Conservation (phyloP, 2,113 vertebrate species). For the Catagonus wagneri region DNA sequence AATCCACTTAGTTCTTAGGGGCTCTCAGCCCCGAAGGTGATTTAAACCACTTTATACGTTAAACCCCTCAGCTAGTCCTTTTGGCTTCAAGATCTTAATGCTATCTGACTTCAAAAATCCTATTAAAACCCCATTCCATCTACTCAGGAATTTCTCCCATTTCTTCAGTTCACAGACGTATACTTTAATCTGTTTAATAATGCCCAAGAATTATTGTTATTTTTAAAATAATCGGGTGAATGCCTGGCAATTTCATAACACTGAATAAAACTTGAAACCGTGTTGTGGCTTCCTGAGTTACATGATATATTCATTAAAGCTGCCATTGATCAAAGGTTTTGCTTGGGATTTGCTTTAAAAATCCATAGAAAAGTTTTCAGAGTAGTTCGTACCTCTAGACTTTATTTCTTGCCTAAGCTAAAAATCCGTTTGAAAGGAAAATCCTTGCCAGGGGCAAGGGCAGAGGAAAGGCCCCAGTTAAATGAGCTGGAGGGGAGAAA, state of each 20-base stretch:
- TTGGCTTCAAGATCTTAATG: background rate
- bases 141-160: background rate
- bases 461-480: background rate
- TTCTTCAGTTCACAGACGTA: background rate
- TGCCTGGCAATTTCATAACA: background rate
- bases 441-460: background rate
- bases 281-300: background rate
- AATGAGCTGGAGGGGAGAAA: fast-evolving
- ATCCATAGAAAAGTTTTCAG: background rate
- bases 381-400: background rate
- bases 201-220: background rate
- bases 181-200: background rate
- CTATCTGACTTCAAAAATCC: slow-evolving; percentile 49
- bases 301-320: background rate
- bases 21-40: background rate
- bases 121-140: background rate
- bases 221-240: background rate
- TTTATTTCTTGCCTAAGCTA: background rate
- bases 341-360: background rate
- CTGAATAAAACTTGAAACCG: background rate
- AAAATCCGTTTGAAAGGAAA: background rate
- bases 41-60: background rate
- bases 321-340: background rate
- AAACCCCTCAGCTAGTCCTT: background rate
- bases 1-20: background rate